These are phyloP conservation scores for Leptodirus hochenwartii DNA, from an alignment of 2,888 invertebrate species.

Conservation along the genomic window DNA sequence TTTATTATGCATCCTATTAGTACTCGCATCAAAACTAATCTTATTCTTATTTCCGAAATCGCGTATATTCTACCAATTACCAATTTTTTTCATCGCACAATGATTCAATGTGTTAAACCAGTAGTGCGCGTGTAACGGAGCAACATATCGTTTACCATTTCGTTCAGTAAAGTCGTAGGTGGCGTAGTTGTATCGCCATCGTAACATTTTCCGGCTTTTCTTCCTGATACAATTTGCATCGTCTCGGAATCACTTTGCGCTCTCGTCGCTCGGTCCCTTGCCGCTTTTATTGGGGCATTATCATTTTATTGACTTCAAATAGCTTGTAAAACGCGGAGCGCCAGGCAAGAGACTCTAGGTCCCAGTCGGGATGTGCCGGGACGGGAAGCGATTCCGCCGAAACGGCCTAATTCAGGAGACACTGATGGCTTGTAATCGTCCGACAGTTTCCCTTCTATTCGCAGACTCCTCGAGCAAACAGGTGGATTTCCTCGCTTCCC, in stretches of 20 bases:
- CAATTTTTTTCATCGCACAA: background rate
- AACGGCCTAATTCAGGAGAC: conserved; percentile 31
- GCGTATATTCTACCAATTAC: conserved; percentile 3
- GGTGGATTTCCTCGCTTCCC: conserved; percentile 27
- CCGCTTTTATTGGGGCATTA: conserved; percentile 31
- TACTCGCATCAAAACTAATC: conserved; percentile 8
- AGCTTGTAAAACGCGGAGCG: conserved; percentile 33
- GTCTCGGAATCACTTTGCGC: conserved; percentile 28
- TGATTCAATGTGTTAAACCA: too few species aligned
- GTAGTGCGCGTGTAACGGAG: background rate
- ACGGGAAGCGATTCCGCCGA: conserved; percentile 26
- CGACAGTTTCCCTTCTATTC: conserved; percentile 15
- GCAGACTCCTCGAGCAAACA: conserved; percentile 23
- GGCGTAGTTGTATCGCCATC: background rate
- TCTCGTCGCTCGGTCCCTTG: conserved; percentile 17
- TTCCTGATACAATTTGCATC: conserved; percentile 27
- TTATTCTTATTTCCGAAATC: conserved; percentile 8
- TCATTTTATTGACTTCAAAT: conserved; percentile 36
- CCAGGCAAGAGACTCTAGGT: conserved; percentile 15
- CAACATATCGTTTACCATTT: background rate
- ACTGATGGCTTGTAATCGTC: conserved; percentile 31
- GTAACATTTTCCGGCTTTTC: conserved; percentile 17
- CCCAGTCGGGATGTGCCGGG: conserved; percentile 20
- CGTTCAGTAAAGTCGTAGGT: background rate
- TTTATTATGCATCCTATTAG: too few species aligned